Conservation (phyloP, 2,113 vertebrate genomes). For the Oenanthe oenanthe region DNA sequence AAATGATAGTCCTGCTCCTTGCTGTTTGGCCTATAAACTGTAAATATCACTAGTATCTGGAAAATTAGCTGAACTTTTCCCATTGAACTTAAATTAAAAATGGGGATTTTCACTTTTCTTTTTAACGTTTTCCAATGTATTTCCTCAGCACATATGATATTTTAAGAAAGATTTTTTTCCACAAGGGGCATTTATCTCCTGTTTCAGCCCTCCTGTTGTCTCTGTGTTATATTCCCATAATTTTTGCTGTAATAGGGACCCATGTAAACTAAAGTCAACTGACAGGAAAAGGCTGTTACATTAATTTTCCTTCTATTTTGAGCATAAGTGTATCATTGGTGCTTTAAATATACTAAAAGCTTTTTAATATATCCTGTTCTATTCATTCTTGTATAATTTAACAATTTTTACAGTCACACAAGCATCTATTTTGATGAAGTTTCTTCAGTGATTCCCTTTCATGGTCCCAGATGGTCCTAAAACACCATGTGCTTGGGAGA, state of each 20-base stretch:
- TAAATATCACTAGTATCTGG: neutral
- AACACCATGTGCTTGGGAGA: neutral
- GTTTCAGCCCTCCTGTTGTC: neutral
- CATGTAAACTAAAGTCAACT: neutral
- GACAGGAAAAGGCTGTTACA: neutral
- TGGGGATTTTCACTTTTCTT: neutral
- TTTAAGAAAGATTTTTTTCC: neutral
- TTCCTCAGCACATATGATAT: neutral
- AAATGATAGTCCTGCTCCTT: neutral
- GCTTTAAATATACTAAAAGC: neutral
- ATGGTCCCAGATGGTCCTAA: neutral
- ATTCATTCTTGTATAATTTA: neutral
- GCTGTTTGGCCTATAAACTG: neutral
- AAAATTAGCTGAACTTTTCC: neutral
- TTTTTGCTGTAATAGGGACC: neutral
- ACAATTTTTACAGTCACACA: neutral
- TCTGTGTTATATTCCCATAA: neutral
- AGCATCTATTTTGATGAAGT: neutral
- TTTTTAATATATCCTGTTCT: neutral
- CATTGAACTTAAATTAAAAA: neutral
- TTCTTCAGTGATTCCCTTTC: neutral
- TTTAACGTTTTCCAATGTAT: neutral
- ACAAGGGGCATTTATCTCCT: neutral
- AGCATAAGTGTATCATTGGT: neutral
- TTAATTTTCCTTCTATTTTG: neutral